These are phyloP conservation scores for Dendroctonus ponderosae DNA, from an alignment of 1,140 invertebrate genomes.

Conservation along the genomic window DNA sequence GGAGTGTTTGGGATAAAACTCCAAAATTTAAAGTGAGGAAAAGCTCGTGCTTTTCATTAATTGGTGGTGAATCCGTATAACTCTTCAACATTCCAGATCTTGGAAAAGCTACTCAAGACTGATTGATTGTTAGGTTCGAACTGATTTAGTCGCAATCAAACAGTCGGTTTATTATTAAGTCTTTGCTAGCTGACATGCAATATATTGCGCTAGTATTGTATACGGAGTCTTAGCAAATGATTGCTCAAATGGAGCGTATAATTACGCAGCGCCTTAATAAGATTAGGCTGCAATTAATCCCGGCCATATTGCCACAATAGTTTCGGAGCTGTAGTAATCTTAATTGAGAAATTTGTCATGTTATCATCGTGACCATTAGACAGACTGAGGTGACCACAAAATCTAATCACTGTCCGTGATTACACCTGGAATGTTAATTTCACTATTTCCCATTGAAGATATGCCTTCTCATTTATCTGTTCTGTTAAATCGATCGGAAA, in stretches of 20 bases:
- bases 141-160: conserved; percentile 20
- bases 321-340: conserved; percentile 24
- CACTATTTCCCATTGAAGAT: too few relatives aligned
- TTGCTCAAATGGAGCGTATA: conserved; percentile 41
- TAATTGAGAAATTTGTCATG: conserved; percentile 37
- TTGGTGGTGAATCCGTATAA: too few relatives aligned
- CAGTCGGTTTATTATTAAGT: conserved; percentile 26
- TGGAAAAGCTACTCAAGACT: too few relatives aligned
- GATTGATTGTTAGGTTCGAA: too few relatives aligned
- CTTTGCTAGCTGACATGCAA: conserved; percentile 32
- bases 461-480: too few relatives aligned
- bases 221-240: conserved; percentile 32
- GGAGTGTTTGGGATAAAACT: too few relatives aligned
- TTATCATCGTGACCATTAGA: conserved; percentile 35
- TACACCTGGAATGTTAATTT: conserved; percentile 31
- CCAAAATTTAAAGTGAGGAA: too few relatives aligned
- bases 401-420: conserved; percentile 28
- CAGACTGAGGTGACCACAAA: conserved; percentile 24
- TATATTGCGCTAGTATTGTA: conserved; percentile 29
- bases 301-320: conserved; percentile 33
- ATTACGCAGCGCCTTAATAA: conserved; percentile 39
- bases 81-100: too few relatives aligned
- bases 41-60: too few relatives aligned
- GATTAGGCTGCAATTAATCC: conserved; percentile 38
- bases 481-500: too few relatives aligned